These are phyloP conservation scores for Peromyscus nudipes DNA, from an alignment of 2,797 vertebrate species.

Conservation along the genomic window DNA sequence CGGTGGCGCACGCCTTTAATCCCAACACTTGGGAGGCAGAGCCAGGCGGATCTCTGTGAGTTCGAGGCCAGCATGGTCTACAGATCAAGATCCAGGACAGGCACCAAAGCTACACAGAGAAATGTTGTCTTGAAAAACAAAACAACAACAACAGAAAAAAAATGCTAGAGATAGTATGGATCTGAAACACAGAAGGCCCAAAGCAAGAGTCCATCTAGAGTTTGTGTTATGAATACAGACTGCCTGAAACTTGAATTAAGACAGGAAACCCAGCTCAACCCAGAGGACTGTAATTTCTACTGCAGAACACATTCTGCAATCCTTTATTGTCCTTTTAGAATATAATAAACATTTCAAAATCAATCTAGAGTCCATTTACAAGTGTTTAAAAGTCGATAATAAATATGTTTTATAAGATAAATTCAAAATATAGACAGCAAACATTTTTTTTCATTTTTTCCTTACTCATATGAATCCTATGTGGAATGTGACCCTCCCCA, in stretches of 20 bases:
- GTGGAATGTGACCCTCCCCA: background rate
- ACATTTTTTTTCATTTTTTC: background rate
- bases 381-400: background rate
- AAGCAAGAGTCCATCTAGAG: background rate
- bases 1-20: too few species aligned
- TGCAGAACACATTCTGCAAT: background rate
- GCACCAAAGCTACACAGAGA: too few species aligned
- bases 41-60: too few species aligned
- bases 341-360: background rate
- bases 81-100: too few species aligned
- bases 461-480: background rate
- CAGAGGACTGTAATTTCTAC: background rate
- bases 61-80: too few species aligned
- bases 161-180: rapidly evolving
- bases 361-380: background rate
- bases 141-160: background rate
- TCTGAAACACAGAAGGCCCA: background rate
- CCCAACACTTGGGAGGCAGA: too few species aligned
- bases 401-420: conserved; percentile 7
- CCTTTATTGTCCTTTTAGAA: background rate
- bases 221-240: background rate
- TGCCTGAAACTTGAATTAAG: background rate
- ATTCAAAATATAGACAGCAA: conserved; percentile 5
- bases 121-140: background rate
- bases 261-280: background rate